Evolutionary conservation across 1,140 invertebrate species (phyloP).

Genomic region (Bathynomus jamesi): DNA sequence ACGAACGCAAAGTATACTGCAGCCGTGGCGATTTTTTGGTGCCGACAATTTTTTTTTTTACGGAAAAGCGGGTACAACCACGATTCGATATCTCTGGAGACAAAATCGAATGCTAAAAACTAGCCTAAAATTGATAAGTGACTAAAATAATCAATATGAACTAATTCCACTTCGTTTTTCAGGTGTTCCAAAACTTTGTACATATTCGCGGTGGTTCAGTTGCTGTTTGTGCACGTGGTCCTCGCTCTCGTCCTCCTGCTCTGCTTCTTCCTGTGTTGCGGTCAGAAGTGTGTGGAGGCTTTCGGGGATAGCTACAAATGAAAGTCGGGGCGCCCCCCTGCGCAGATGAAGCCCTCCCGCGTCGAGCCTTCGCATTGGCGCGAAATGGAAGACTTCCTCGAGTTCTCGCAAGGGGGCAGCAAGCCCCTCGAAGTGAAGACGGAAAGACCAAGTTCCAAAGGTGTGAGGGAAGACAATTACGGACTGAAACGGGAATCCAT

Average conservation of each 20-base stretch:
- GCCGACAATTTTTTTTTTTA: no score
- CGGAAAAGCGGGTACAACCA: no score
- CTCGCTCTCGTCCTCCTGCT: neutral
- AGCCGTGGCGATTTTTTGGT: no score
- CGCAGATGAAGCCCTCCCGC: neutral
- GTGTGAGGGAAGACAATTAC: neutral
- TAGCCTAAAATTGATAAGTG: no score
- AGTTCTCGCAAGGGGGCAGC: neutral
- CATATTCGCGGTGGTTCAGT: neutral
- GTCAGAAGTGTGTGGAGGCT: neutral
- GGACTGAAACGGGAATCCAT: neutral
- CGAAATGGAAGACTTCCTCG: neutral
- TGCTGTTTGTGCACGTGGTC: neutral
- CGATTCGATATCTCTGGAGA: no score
- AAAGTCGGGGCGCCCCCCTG: neutral
- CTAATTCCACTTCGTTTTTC: no score
- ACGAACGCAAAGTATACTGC: no score
- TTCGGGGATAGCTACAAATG: neutral
- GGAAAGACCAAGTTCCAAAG: neutral
- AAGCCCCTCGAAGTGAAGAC: neutral
- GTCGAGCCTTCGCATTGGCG: neutral
- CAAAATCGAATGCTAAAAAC: no score
- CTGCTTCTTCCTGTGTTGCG: neutral
- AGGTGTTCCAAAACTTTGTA: neutral
- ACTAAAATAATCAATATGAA: no score